These are phyloP conservation scores for Cynaeus angustus DNA, from an alignment of 2,888 invertebrate species.

Conservation along the genomic window DNA sequence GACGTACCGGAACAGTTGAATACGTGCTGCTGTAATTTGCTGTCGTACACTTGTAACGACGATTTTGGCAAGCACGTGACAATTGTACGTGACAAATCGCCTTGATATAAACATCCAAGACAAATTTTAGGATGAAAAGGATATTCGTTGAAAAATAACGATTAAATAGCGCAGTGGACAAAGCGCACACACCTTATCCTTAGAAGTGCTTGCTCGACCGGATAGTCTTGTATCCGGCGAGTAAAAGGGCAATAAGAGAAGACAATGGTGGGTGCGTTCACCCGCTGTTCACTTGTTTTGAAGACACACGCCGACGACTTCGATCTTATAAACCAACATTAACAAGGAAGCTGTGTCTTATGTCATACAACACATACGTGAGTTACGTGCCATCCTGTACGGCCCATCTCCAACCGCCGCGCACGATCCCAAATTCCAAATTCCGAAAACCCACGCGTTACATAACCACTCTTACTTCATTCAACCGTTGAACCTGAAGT, in stretches of 20 bases:
- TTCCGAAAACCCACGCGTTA: slow-evolving; percentile 31
- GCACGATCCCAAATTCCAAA: slow-evolving; percentile 29
- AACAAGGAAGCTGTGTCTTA: slow-evolving; percentile 52
- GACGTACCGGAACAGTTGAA: slow-evolving; percentile 31
- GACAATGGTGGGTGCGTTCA: slow-evolving; percentile 56
- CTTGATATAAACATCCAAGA: not conserved
- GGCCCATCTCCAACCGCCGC: slow-evolving; percentile 17
- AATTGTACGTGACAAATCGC: slow-evolving; percentile 32
- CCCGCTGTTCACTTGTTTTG: slow-evolving; percentile 55
- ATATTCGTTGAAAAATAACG: slow-evolving; percentile 10
- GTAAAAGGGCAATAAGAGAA: slow-evolving; percentile 56
- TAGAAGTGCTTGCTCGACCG: slow-evolving; percentile 52
- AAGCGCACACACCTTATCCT: slow-evolving; percentile 47
- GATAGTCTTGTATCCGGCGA: slow-evolving; percentile 57
- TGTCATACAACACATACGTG: slow-evolving; percentile 49
- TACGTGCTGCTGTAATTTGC: slow-evolving; percentile 38
- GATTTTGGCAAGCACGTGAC: slow-evolving; percentile 46
- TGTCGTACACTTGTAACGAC: slow-evolving; percentile 44
- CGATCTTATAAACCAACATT: slow-evolving; percentile 50
- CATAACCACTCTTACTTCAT: slow-evolving; percentile 1
- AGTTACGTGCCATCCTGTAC: slow-evolving; percentile 50
- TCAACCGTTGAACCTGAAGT: not conserved
- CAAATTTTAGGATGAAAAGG: not conserved
- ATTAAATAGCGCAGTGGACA: slow-evolving; percentile 34
- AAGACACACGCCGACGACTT: slow-evolving; percentile 42